Percentiles rank a stretch among this genome's conserved stretches.
Evolutionary conservation across 2,797 vertebrate species (phyloP).

Genomic region (Zenarchopterus dispar): DNA sequence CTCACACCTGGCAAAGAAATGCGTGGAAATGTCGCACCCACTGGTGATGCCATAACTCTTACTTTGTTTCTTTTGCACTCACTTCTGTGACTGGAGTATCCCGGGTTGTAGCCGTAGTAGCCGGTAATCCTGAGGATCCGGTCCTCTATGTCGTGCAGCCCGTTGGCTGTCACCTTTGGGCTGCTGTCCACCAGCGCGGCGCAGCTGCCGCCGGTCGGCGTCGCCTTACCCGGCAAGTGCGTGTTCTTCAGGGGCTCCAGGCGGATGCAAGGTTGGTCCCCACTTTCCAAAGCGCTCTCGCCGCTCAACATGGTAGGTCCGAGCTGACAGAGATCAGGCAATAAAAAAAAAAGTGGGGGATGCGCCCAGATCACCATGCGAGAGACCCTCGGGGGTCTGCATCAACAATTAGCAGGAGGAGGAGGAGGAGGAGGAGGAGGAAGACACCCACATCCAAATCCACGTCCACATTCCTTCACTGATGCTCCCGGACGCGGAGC

Average conservation of each 20-base stretch:
- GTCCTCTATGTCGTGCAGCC: slow-evolving; percentile 96
- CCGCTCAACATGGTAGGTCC: slow-evolving; percentile 74
- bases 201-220: slow-evolving; percentile 67
- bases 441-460: slow-evolving; percentile 27
- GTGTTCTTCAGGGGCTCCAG: slow-evolving; percentile 77
- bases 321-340: slow-evolving; percentile 43
- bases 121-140: slow-evolving; percentile 97
- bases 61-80: slow-evolving; percentile 75
- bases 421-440: slow-evolving; percentile 18
- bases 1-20: slow-evolving; percentile 28
- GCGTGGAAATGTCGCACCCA: slow-evolving; percentile 27
- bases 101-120: slow-evolving; percentile 98
- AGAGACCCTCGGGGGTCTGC: slow-evolving; percentile 54
- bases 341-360: slow-evolving; percentile 22
- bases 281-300: slow-evolving; percentile 66
- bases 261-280: slow-evolving; percentile 71
- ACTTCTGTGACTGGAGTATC: slow-evolving; percentile 97
- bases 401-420: slow-evolving; percentile 64
- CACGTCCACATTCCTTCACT: slow-evolving; percentile 80
- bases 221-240: slow-evolving; percentile 76
- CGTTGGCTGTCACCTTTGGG: slow-evolving; percentile 92
- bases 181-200: slow-evolving; percentile 49
- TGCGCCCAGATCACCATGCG: slow-evolving; percentile 60
- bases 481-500: slow-evolving; percentile 70
- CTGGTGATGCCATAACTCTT: neutral